Percentiles rank a stretch among this genome's conserved stretches.
phyloP scores from a whole-genome alignment of 2,888 invertebrate species.

The Asteroscopus sphinx region DNA sequence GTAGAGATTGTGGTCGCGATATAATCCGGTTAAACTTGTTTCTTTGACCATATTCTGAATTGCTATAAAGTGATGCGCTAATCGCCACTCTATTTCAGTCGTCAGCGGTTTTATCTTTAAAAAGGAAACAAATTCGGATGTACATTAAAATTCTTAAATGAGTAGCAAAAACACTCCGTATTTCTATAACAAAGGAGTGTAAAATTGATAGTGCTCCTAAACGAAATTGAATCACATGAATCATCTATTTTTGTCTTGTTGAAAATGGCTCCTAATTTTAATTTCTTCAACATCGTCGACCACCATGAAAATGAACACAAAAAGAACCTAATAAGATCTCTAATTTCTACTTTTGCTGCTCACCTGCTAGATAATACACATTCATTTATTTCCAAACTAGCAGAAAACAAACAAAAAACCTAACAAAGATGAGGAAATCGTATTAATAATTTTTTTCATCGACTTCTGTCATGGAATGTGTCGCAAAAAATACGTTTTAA shows the following conservation, averaged over 20 bases:
- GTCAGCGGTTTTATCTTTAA: too few relatives aligned
- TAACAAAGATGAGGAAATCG: conserved; percentile 14
- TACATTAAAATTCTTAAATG: too few relatives aligned
- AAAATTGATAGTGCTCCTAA: background rate
- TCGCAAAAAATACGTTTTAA: conserved; percentile 44
- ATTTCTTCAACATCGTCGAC: background rate
- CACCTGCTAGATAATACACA: conserved; percentile 7
- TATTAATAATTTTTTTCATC: conserved; percentile 17
- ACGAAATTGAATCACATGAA: background rate
- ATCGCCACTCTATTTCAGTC: too few relatives aligned
- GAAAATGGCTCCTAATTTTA: background rate
- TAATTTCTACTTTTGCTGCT: conserved; percentile 8
- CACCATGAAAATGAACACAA: background rate
- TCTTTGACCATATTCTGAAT: too few relatives aligned
- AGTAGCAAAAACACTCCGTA: background rate
- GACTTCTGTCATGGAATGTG: conserved; percentile 1
- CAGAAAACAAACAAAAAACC: conserved; percentile 12
- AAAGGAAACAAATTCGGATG: too few relatives aligned
- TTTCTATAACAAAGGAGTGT: background rate
- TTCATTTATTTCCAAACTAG: conserved; percentile 16
- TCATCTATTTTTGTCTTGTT: background rate
- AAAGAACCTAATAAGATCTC: background rate
- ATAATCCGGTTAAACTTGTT: too few relatives aligned
- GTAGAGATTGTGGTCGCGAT: too few relatives aligned
- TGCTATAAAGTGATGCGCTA: too few relatives aligned